Conservation (phyloP, 2,888 invertebrate species). For the Scrobipalpa costella region DNA sequence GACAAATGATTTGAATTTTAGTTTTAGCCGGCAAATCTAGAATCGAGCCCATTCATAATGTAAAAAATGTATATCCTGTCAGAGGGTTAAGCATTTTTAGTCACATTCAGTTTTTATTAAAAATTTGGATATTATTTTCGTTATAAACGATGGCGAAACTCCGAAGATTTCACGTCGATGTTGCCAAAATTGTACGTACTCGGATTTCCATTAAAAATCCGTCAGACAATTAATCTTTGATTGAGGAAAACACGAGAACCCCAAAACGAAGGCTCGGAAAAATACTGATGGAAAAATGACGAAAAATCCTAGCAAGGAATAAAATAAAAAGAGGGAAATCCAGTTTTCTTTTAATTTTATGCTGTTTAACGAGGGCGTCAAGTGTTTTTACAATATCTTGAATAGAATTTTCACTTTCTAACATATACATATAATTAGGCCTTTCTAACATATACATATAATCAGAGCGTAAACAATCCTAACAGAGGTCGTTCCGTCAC, state of each 20-base stretch:
- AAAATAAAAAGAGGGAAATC: neutral
- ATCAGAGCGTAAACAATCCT: too few species aligned
- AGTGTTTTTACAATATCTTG: neutral
- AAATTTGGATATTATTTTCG: neutral
- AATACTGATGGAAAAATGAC: slow-evolving; percentile 15
- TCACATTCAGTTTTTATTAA: neutral
- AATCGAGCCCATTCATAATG: too few species aligned
- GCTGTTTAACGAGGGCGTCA: neutral
- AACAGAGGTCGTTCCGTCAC: too few species aligned
- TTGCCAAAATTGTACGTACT: slow-evolving; percentile 16
- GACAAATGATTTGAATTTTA: too few species aligned
- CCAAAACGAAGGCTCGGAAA: slow-evolving; percentile 2
- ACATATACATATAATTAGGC: too few species aligned
- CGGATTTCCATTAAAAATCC: slow-evolving; percentile 25
- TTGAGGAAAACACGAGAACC: slow-evolving; percentile 19
- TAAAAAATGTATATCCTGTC: too few species aligned
- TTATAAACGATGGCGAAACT: neutral
- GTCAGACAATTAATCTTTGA: slow-evolving; percentile 25
- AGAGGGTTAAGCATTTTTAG: neutral
- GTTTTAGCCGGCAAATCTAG: too few species aligned
- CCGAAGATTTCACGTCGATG: neutral
- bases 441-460: too few species aligned
- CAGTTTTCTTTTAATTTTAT: slow-evolving; percentile 15
- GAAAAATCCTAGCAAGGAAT: neutral
- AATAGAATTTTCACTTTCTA: too few species aligned